Evolutionary conservation across 2,888 invertebrate genomes (phyloP).

Genomic region (Rotaria macrura): DNA sequence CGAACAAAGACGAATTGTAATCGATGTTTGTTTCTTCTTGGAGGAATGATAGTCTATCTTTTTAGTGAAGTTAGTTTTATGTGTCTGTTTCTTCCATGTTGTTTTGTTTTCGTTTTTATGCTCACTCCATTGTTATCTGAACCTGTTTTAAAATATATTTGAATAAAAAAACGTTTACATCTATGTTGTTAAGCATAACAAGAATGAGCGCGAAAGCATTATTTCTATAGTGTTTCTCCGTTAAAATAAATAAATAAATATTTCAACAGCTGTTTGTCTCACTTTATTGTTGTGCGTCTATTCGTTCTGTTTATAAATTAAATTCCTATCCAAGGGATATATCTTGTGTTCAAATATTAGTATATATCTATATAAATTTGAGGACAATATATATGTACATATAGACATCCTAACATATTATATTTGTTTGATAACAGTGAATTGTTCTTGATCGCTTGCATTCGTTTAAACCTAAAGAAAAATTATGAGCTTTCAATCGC

Average conservation of each 20-base stretch:
- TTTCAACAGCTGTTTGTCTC: neutral
- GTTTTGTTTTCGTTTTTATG: neutral
- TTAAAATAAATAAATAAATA: neutral
- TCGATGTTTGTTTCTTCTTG: too few relatives aligned
- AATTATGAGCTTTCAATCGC: neutral
- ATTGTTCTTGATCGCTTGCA: too few relatives aligned
- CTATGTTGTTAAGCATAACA: neutral
- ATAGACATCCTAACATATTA: too few relatives aligned
- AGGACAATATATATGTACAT: too few relatives aligned
- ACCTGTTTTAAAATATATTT: neutral
- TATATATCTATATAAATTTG: too few relatives aligned
- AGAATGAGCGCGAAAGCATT: neutral
- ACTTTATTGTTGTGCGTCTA: neutral
- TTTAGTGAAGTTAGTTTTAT: neutral
- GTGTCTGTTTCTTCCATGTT: neutral
- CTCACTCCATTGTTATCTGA: neutral
- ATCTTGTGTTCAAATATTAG: neutral
- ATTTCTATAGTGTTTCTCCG: neutral
- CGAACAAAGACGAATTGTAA: slow-evolving; percentile 29
- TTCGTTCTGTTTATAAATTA: neutral
- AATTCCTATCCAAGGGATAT: neutral
- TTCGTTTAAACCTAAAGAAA: too few relatives aligned
- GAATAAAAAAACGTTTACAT: neutral
- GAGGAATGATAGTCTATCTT: neutral
- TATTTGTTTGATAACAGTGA: too few relatives aligned